phyloP scores from a whole-genome alignment of 2,797 vertebrate species.

The Carduelis carduelis region DNA sequence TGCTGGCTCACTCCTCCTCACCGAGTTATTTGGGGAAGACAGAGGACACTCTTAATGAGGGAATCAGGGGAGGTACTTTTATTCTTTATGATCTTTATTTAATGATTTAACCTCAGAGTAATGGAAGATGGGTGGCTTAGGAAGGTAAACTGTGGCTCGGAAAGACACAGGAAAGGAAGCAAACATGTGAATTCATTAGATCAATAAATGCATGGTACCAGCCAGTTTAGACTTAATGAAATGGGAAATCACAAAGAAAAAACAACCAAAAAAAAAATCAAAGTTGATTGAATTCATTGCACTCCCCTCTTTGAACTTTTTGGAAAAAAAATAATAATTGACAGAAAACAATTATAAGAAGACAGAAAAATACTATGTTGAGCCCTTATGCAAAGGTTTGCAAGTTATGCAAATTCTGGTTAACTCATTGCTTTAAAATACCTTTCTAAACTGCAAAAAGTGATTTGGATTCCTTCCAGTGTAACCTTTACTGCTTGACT shows the following conservation, averaged over 20 bases:
- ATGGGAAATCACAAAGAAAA: neutral
- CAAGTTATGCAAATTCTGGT: neutral
- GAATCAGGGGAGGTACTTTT: neutral
- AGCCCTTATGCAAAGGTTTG: neutral
- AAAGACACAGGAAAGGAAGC: neutral
- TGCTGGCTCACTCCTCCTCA: neutral
- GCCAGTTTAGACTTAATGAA: neutral
- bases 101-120: neutral
- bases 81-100: constrained; percentile 23
- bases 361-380: neutral
- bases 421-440: neutral
- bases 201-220: neutral
- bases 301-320: neutral
- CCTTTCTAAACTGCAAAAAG: neutral
- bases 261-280: neutral
- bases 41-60: neutral
- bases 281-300: neutral
- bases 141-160: neutral
- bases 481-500: neutral
- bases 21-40: accelerated
- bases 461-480: neutral
- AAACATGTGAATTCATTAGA: neutral
- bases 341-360: neutral
- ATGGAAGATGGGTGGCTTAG: neutral
- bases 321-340: neutral